Evolutionary conservation across 2,797 vertebrate genomes (phyloP).

Genomic region (Menidia menidia): DNA sequence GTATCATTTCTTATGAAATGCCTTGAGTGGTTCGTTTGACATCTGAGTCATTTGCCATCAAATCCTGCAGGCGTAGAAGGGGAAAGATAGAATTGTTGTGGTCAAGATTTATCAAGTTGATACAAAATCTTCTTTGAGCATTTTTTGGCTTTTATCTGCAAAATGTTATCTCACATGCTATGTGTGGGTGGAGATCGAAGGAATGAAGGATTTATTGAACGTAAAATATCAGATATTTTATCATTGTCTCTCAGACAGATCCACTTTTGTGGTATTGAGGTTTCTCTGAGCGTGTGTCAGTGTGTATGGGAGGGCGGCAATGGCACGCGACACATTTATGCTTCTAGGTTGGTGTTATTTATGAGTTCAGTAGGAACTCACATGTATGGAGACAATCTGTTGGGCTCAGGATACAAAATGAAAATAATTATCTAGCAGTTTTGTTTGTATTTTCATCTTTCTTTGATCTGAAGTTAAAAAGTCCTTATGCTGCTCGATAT

Average conservation of each 20-base stretch:
- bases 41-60: too few relatives aligned
- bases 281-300: slow-evolving; percentile 19
- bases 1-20: too few relatives aligned
- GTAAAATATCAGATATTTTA: background rate
- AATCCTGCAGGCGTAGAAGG: too few relatives aligned
- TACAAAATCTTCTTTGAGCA: background rate
- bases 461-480: slow-evolving; percentile 69
- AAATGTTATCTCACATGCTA: background rate
- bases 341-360: background rate
- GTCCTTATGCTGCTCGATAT: slow-evolving; percentile 70
- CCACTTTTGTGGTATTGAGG: slow-evolving; percentile 2
- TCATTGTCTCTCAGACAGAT: slow-evolving; percentile 10
- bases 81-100: too few relatives aligned
- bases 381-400: too few relatives aligned
- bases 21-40: too few relatives aligned
- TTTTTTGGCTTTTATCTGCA: slow-evolving; percentile 6
- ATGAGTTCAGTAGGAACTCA: slow-evolving; percentile 7
- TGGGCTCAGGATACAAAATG: too few relatives aligned
- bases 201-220: background rate
- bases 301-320: slow-evolving; percentile 2
- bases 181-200: background rate
- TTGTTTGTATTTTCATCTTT: slow-evolving; percentile 68
- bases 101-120: too few relatives aligned
- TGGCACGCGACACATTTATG: slow-evolving; percentile 43
- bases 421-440: slow-evolving; percentile 53